Base-by-base conservation (phyloP, 2,797 vertebrate species). In the Acanthiza pusilla region DNA sequence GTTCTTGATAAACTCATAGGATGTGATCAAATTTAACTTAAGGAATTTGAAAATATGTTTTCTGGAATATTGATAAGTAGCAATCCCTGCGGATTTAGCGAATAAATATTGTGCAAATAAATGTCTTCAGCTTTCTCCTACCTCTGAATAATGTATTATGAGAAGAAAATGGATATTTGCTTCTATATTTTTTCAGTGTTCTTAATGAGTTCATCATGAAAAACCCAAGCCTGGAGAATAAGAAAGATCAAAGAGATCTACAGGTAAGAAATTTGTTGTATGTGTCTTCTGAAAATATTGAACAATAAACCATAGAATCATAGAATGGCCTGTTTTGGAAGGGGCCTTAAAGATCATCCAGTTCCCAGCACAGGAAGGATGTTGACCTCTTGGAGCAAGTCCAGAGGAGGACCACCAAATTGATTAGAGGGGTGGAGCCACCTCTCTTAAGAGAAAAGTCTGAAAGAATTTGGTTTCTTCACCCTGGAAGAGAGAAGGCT, bases 131-230 rank as follows among this genome's bases (percentile, higher is more conserved):
- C 57, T 76, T 92, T 80, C 4, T 80, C 26, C 30, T 96, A 17
- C 63, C 76, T 77, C 81, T 91, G 62, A 58, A 76, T 76, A 87
- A 62, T 61, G 38, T 62, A 48, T 90, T 87, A 26, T 45, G 50
- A 54, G 32, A 82, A 91, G 61, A 74, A 77, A 91, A 48, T 60
- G 8, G 7, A 1, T 73, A 67, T 86, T 57, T 78, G 22, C 47
- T 78, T 88, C 10, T 32, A 0, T 79, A 5, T 74, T 67, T 71
- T 94, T 94, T 78, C 95, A 97, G 99, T 81, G 98, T 99, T 97
- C 97, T 99, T 72, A 99, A 99, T 97, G 99, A 99, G 94, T 99
- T 99, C 91, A 99, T 99, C 93, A 98, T 99, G 98, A 99, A 99
- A 98, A 99, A 99, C 89, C 99, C 99, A 67, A 99, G 98, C 88